Evolutionary conservation across 1,140 invertebrate genomes (phyloP), one percentile per base, ranked within the genome.

Genomic region (Trichonephila clavipes): DNA sequence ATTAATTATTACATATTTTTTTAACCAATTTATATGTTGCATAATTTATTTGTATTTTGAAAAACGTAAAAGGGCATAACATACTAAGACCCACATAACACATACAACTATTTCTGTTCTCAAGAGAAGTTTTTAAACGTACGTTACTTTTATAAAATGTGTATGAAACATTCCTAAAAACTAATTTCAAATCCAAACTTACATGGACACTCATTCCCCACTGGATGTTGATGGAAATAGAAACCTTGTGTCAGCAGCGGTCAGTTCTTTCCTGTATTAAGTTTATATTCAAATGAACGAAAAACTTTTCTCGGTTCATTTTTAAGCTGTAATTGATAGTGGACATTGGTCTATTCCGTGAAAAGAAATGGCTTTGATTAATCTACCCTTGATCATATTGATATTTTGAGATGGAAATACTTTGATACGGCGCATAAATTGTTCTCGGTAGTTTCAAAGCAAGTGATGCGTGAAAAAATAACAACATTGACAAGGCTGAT

Each of bases 391-490:
- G 69, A 18, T 12, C 34, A 34, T 28, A 10, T 0, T 0, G 2
- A 34, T 72, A 72, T 16, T 72, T 72, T 28, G 6, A 34, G 64
- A n/a, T 8, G 69, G 34, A 72, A 72, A 72, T 16, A 14, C 16
- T 4, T 28, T 14, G 69, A 16, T 34, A 72, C 14, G 24, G 28
- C 5, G 69, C 0, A 4, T 16, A 72, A 72, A 72, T 40, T 72
- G 28, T 2, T 28, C 12, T 72, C 5, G n/a, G 28, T 34, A 72
- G 34, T 24, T 72, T 24, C 28, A 24, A 34, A 72, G 6, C 69
- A 28, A 72, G 34, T 40, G n/a, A 28, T 28, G 69, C 69, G 69
- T 72, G 18, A 72, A 72, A n/a, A 72, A 72, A 72, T 72, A 72
- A n/a, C 24, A n/a, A n/a, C 12, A 19, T 66, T 66, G 24, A 66